Evolutionary conservation across 2,888 invertebrate genomes (phyloP), one percentile per base, ranked within the genome.

Genomic region (Euplagia quadripunctaria): DNA sequence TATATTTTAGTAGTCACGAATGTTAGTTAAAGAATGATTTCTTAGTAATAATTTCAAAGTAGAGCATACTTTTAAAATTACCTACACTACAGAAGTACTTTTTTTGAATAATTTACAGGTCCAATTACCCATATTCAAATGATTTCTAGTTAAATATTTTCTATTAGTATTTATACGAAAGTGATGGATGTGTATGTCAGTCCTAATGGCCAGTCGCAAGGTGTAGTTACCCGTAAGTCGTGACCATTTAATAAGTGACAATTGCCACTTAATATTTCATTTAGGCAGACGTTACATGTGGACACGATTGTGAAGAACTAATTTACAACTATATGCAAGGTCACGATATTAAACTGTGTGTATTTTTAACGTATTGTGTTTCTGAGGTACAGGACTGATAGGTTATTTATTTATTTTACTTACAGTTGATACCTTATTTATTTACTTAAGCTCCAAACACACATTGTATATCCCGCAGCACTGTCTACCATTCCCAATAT

Each of bases 201-300:
- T 58, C 71, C 69, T 66, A 70, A 71, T 65, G 17, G 20, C 11
- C 41, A 31, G 5, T 8, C 12, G 51, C 11, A 17, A 69, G 42
- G 61, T 69, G 49, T 65, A 43, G n/a, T 43, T 31, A 31, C 41
- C 58, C 66, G 43, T 63, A 31, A 74, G 64, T 87, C 88, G 89
- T 89, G 89, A 89, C 84, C 78, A 61, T 84, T 83, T 89, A 87
- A 89, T 89, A 88, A 87, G 85, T 75, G 79, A 72, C 84, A 83
- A 87, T 88, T 87, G 82, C 78, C 82, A 78, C 78, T 76, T 84
- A 85, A 86, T 84, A 84, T 81, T 72, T 84, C 80, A 83, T 85
- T 82, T 74, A 71, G 74, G 55, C 69, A 75, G 71, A 76, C 79
- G 83, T 81, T 83, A 85, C 86, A 82, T 78, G 79, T 74, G 61